phyloP scores from a whole-genome alignment of 92 coral and sea anemone genomes.

The Phenganax subtilis region DNA sequence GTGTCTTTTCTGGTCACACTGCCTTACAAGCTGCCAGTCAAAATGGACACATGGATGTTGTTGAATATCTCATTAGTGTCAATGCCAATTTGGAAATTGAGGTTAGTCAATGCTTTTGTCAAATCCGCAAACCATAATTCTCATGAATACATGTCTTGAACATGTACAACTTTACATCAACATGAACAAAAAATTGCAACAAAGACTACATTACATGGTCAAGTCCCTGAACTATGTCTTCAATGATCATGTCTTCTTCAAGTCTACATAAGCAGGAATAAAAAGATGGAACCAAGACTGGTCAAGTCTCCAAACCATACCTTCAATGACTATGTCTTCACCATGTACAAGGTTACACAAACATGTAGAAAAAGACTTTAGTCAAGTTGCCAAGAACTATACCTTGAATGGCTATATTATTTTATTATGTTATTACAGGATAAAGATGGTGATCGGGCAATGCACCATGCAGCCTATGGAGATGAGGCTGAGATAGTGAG shows the following conservation, averaged over 20 bases:
- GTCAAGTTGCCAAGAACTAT: no score
- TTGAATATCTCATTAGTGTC: constrained; percentile 63
- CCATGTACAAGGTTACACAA: no score
- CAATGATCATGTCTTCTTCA: no score
- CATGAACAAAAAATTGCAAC: not conserved
- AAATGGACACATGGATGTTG: constrained; percentile 90
- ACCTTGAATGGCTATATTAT: no score
- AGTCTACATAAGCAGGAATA: no score
- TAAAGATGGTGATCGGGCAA: constrained; percentile 96
- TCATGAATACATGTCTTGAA: not conserved
- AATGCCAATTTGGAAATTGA: constrained; percentile 82
- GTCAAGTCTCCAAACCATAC: no score
- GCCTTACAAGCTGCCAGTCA: constrained; percentile 98
- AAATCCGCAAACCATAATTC: not conserved
- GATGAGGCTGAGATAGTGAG: constrained; percentile 76
- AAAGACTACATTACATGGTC: no score
- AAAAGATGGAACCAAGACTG: no score
- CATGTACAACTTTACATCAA: no score
- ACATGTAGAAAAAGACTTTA: not conserved
- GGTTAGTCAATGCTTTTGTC: constrained; percentile 46
- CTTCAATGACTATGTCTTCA: no score
- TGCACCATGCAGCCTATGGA: constrained; percentile 95
- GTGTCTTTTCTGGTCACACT: constrained; percentile 98
- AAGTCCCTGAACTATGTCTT: no score
- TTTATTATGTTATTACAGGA: constrained; percentile 50